Evolutionary conservation across 2,113 vertebrate species (phyloP), one percentile per base, ranked within the genome.

Genomic region (Lonchura striata): DNA sequence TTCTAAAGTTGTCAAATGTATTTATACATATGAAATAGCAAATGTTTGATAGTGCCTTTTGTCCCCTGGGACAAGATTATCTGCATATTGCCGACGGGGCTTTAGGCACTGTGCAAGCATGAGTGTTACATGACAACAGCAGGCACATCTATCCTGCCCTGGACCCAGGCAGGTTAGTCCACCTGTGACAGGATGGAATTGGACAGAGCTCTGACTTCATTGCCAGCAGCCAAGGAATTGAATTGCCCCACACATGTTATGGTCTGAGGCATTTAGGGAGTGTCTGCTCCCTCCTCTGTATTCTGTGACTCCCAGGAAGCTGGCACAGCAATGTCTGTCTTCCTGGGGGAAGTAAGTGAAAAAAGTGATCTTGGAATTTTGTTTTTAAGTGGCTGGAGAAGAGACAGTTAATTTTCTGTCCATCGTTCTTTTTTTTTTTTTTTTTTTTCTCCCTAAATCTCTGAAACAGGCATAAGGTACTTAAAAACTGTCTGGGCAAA

Each of bases 1-100:
- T 96, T 97, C 95, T 93, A 27, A 95, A 94, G 95, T 95, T 88
- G 90, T 96, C 92, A 94, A 92, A 86, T 49, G 87, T 95, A 93
- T 93, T 96, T 95, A 94, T 95, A 94, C 94, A 95, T 86, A 90
- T 74, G 85, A 93, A 95, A 95, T 74, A 94, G 89, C 86, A 95
- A 91, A 88, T 78, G 90, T 93, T 91, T 96, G 85, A 96, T 94
- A 93, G 89, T 75, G 91, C 47, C 27, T 95, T 90, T 95, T 33
- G 41, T 91, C 93, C 64, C 87, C 47, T 53, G 92, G 87, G 91
- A 83, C 18, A 31, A 52, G 92, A 88, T 93, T 30, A 95, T 95
- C 80, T 93, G 79, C 79, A 92, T 91, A 95, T 92, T 96, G 93
- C 94, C 7, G 0, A 59, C 0, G 22, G 94, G 82, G 59, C 75